phyloP scores from a whole-genome alignment of 2,797 vertebrate genomes.

The Diceros bicornis region DNA sequence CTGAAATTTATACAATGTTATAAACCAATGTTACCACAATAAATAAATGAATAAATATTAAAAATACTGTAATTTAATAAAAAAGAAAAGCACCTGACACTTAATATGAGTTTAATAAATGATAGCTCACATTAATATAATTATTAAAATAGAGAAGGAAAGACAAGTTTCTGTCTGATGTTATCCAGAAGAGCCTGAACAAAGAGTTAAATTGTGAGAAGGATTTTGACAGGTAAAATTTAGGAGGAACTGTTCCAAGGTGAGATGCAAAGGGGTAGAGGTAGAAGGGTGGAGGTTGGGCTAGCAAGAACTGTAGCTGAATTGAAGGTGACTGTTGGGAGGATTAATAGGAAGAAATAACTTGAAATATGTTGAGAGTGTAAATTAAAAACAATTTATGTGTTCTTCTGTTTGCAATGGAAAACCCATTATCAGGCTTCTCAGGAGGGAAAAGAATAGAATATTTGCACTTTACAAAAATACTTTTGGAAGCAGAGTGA shows the following conservation, averaged over 20 bases:
- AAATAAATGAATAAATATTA: no score
- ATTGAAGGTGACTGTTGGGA: background rate
- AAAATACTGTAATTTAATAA: no score
- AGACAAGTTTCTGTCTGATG: background rate
- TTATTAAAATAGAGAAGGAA: background rate
- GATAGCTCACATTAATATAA: background rate
- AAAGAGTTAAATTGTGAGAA: background rate
- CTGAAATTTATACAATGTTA: no score
- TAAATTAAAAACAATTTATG: background rate
- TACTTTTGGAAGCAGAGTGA: background rate
- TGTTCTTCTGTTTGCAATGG: background rate
- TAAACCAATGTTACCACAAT: no score
- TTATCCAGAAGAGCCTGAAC: background rate
- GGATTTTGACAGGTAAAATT: background rate
- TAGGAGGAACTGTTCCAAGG: background rate
- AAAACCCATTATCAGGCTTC: background rate
- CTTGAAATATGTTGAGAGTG: background rate
- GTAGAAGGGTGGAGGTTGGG: background rate
- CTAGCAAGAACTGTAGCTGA: background rate
- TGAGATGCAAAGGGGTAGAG: background rate
- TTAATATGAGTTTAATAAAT: background rate
- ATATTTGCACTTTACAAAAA: background rate
- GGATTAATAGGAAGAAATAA: background rate
- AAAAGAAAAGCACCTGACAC: background rate
- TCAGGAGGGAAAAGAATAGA: background rate